Evolutionary conservation across 2,888 invertebrate genomes (phyloP), one percentile per base, ranked within the genome.

Genomic region (Aelia acuminata): DNA sequence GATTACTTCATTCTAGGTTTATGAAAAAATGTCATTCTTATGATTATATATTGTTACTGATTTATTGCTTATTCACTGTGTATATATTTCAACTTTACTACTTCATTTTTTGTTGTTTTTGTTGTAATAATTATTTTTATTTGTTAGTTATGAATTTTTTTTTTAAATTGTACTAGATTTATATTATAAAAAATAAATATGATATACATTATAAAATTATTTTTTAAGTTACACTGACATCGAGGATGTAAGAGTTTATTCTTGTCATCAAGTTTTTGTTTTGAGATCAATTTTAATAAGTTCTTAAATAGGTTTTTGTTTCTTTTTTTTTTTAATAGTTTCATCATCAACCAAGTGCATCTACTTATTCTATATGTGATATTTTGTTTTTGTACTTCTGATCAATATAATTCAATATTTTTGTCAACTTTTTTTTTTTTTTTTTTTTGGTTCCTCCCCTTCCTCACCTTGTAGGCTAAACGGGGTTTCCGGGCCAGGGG

Each of bases 381-480:
- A 70, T 70, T 70, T 70, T 70, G 20, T 70, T 8, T 70, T 70
- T 70, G 63, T 70, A 35, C 63, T 70, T 31, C 31, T 70, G 31
- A 70, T 70, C 1, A 8, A 35, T 18, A 70, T 35, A 70, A 70
- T 35, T 70, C 18, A 70, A 70, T 31, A 63, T 31, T 31, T 70
- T 35, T 70, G 31, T 31, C 35, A 63, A 31, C 35, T 70, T 18
- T 3, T 10, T 1, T 70, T 70, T 70, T 20, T 57, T 57, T 4
- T 26, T n/a, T n/a, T n/a, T n/a, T n/a, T n/a, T n/a, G n/a, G n/a
- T n/a, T n/a, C n/a, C n/a, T n/a, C n/a, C n/a, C n/a, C n/a, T n/a
- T n/a, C n/a, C n/a, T n/a, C n/a, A n/a, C n/a, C n/a, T n/a, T n/a
- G n/a, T n/a, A n/a, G n/a, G n/a, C n/a, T n/a, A n/a, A n/a, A n/a